Base-by-base conservation (phyloP, 2,888 invertebrate species). In the Ichneumon xanthorius region DNA sequence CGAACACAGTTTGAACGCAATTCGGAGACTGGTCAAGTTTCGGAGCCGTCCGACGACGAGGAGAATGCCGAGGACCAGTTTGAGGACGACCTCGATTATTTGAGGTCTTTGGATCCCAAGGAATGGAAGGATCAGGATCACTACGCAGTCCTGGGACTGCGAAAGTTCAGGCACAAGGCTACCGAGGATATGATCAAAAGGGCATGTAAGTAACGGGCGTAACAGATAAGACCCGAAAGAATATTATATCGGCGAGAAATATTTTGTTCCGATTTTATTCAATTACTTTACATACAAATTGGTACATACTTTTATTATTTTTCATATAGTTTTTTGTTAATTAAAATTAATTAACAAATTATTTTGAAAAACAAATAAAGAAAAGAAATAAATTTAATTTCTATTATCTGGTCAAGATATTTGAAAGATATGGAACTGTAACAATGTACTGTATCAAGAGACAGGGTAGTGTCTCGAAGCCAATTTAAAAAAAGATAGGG, bases 51-150 rank as follows among this genome's bases (percentile, higher is more conserved):
- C 2, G 91, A 91, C 30, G 92, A 93, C n/a, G 93, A 94, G 79
- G 92, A 93, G 82, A 91, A 93, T 45, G 91, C 94, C 86, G 93
- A 94, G 73, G 95, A 95, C 87, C 94, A 95, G 79, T 95, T 96
- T 88, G 96, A 97, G 86, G 97, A 97, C 89, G 97, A 98, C 94
- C 96, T 98, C 9, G 96, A 96, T 81, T 98, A 98, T 93, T 95
- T 99, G 86, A 95, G 97, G 88, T 97, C 97, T 84, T 95, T 99
- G 87, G 98, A 99, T 94, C 99, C 99, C 2, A 98, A 98, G 94
- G 97, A 98, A 91, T 99, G 99, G 99, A 99, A 99, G 95, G 96
- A 98, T 90, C 99, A 99, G 94, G 99, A 99, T 94, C 99, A 99
- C 94, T 99, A 99, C 94, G 97, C 97, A 53, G 99, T 99, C 19